Conservation (phyloP, 2,797 vertebrate genomes). For the Ficedula albicollis region DNA sequence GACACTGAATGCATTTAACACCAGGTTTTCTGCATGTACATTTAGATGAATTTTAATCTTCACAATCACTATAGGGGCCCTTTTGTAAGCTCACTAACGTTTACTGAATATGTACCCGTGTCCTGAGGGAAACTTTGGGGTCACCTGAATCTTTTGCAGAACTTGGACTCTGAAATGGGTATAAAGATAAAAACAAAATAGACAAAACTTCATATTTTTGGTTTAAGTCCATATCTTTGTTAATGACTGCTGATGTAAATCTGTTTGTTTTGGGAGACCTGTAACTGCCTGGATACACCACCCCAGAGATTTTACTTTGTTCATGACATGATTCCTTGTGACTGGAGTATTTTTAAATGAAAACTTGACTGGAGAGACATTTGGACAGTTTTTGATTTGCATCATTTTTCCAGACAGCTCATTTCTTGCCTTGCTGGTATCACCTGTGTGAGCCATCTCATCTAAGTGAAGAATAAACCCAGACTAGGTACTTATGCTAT, state of each 20-base stretch:
- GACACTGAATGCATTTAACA: background rate
- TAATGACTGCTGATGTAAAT: background rate
- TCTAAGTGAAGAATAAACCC: background rate
- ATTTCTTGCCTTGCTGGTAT: background rate
- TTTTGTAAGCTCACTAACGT: background rate
- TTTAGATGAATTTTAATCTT: background rate
- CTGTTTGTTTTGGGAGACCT: background rate
- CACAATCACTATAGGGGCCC: background rate
- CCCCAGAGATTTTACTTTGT: background rate
- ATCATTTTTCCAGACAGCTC: background rate
- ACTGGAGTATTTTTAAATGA: background rate
- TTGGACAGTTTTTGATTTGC: background rate
- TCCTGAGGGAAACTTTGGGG: background rate
- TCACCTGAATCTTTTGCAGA: background rate
- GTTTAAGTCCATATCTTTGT: background rate
- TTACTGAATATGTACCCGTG: background rate
- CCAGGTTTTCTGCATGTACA: background rate
- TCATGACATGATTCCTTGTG: background rate
- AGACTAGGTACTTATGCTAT: fast-evolving
- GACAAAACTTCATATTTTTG: background rate
- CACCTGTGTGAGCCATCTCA: background rate
- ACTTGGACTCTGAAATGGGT: background rate
- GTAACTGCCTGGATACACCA: background rate
- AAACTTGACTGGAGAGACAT: background rate
- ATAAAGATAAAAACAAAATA: background rate